Conservation (phyloP, 2,113 vertebrate species). For the Hydropotes inermis region DNA sequence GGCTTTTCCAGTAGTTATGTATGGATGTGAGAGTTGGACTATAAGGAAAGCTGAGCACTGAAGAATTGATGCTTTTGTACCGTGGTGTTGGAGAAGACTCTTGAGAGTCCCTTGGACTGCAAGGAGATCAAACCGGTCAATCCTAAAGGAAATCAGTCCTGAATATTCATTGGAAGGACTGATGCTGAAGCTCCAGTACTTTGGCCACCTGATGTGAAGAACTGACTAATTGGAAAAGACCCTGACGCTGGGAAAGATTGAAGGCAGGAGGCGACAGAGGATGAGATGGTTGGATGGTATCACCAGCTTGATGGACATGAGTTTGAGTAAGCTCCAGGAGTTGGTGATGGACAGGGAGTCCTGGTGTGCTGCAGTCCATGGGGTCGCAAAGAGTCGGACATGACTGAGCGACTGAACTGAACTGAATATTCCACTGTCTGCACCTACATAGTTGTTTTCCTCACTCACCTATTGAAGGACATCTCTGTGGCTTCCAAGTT, state of each 20-base stretch:
- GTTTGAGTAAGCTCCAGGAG: neutral
- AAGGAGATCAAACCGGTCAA: rapidly evolving
- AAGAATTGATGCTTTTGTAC: neutral
- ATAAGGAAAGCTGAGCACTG: neutral
- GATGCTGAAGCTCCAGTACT: neutral
- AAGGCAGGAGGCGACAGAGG: neutral
- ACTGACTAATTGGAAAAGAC: neutral
- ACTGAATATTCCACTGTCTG: neutral
- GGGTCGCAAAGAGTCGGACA: neutral
- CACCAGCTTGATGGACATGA: neutral
- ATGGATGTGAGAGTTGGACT: neutral
- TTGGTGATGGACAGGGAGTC: neutral
- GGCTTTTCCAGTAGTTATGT: neutral
- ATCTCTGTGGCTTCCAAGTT: neutral
- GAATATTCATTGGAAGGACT: neutral
- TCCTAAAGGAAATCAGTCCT: neutral
- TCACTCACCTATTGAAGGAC: neutral
- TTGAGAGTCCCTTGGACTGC: neutral
- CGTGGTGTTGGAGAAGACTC: neutral
- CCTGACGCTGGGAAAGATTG: neutral
- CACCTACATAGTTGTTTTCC: neutral
- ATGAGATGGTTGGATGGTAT: neutral
- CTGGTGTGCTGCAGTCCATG: rapidly evolving
- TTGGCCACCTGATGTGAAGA: neutral
- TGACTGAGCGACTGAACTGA: rapidly evolving